Conservation (phyloP, 2,113 vertebrate genomes). For the Elachura formosa region DNA sequence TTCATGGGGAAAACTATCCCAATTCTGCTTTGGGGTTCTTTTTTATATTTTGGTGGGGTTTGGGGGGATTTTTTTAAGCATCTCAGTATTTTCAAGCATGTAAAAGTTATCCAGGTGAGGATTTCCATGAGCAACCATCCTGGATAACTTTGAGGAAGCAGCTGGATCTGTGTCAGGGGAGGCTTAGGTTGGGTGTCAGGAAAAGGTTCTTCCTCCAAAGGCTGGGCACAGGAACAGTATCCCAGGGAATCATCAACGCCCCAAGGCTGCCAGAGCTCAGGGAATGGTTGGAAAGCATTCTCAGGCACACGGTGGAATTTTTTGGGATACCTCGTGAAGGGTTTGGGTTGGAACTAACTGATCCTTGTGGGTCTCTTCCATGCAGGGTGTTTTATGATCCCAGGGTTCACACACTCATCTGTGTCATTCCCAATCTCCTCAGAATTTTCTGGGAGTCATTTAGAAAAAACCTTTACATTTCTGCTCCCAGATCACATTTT, state of each 20-base stretch:
- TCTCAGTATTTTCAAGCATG: neutral
- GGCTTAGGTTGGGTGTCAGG: neutral
- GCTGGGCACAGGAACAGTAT: neutral
- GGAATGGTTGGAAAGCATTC: neutral
- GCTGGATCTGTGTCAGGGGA: neutral
- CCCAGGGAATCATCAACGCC: neutral
- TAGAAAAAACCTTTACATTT: accelerated
- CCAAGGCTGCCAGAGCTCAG: neutral
- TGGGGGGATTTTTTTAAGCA: neutral
- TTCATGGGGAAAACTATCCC: accelerated
- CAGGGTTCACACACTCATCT: neutral
- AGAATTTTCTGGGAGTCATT: neutral
- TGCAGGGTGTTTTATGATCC: neutral
- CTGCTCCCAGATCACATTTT: neutral
- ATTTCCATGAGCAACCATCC: neutral
- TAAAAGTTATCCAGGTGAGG: neutral
- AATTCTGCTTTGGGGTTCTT: neutral
- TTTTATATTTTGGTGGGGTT: neutral
- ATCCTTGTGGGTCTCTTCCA: neutral
- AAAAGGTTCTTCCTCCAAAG: neutral
- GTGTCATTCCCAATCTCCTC: neutral
- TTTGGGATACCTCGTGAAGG: neutral
- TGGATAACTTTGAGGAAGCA: neutral
- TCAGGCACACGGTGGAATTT: too few relatives aligned
- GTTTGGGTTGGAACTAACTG: accelerated